phyloP scores from a whole-genome alignment of 1,140 invertebrate genomes.

The Caenorhabditis remanei region DNA sequence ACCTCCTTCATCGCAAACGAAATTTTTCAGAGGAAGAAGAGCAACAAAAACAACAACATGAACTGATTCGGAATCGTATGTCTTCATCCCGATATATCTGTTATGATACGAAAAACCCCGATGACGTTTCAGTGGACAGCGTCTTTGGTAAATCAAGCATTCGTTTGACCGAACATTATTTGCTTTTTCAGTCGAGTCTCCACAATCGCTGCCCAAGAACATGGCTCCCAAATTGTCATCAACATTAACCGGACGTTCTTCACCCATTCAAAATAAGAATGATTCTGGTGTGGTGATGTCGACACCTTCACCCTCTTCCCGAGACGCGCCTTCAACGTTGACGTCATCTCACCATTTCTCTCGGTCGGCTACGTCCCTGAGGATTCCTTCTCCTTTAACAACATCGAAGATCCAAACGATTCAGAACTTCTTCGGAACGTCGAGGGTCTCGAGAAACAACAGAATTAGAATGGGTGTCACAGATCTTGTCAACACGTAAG shows the following conservation, averaged over 20 bases:
- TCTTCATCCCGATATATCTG: constrained; percentile 21
- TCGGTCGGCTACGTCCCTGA: constrained; percentile 6
- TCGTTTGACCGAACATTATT: not conserved
- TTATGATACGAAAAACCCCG: constrained; percentile 3
- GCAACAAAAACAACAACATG: not conserved
- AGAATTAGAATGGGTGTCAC: constrained; percentile 22
- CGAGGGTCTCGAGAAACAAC: not conserved
- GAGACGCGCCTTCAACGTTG: not conserved
- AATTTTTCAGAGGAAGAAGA: constrained; percentile 18
- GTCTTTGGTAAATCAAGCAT: not conserved
- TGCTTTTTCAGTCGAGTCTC: constrained; percentile 5
- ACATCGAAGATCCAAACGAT: not conserved
- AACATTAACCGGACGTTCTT: not conserved
- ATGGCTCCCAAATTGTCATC: not conserved
- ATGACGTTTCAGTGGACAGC: constrained; percentile 20
- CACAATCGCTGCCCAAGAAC: constrained; percentile 20
- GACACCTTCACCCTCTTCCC: not conserved
- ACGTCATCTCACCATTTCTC: not conserved
- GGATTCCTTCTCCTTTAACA: constrained; percentile 1
- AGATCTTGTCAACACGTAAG: constrained; percentile 7
- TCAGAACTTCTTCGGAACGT: not conserved
- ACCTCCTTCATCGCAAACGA: too few species aligned
- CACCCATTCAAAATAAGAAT: constrained; percentile 6
- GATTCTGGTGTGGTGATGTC: constrained; percentile 4
- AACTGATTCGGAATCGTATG: not conserved